Evolutionary conservation across 2,797 vertebrate species (phyloP).

Genomic region (Eulemur rubriventer): DNA sequence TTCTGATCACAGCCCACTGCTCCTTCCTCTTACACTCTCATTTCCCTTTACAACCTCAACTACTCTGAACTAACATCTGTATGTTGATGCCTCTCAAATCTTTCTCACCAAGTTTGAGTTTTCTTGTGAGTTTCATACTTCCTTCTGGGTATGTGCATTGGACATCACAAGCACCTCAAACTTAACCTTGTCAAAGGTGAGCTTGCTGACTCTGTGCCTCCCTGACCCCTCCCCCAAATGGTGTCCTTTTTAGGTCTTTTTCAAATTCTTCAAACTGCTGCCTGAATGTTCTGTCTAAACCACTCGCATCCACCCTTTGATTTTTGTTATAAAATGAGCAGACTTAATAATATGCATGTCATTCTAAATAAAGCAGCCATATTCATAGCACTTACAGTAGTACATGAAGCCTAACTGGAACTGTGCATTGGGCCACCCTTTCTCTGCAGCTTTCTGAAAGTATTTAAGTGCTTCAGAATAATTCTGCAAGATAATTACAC

Average conservation of each 20-base stretch:
- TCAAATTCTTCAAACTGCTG: not conserved
- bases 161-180: not conserved
- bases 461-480: conserved; percentile 82
- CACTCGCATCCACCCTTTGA: not conserved
- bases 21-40: not conserved
- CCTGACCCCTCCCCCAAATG: not conserved
- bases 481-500: conserved; percentile 81
- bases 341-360: conserved; percentile 5
- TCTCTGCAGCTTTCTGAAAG: conserved; percentile 83
- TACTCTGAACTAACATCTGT: not conserved
- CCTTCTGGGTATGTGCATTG: not conserved
- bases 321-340: conserved; percentile 26
- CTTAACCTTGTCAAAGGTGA: not conserved
- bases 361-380: conserved; percentile 39
- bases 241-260: not conserved
- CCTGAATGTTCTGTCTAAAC: conserved; percentile 20
- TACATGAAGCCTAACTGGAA: conserved; percentile 84
- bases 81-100: not conserved
- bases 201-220: not conserved
- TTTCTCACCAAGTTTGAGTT: not conserved
- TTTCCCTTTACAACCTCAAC: not conserved
- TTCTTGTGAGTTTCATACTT: not conserved
- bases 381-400: conserved; percentile 75
- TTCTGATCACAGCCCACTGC: not conserved
- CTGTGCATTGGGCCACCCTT: conserved; percentile 82